Base-by-base conservation (phyloP, 2,797 vertebrate genomes). In the Furcifer pardalis region DNA sequence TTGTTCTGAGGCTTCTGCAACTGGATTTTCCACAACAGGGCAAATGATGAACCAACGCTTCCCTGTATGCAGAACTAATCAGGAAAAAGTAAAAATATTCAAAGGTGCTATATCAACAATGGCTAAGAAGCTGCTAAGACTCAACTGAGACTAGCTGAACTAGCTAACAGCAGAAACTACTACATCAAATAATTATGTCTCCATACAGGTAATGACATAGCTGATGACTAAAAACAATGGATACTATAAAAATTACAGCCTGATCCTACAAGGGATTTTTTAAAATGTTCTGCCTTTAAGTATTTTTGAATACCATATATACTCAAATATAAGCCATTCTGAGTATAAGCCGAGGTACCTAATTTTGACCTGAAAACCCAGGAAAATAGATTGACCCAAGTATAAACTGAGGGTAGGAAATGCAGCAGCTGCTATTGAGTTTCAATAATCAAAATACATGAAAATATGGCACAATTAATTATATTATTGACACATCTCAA, bases 21-120 rank as follows among this genome's bases (percentile, higher is more conserved):
- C 82, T 4, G 97, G 93, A 10, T 97, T 98, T 94, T 99, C 99
- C 86, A 98, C 97, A 88, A 99, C 99, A 0, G 99, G 99, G 89
- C 98, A 99, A 92, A 99, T 98, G 91, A 99, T 99, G 92, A 99
- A 99, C 98, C 99, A 99, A 71, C 99, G 96, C 94, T 98, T 99
- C 27, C 99, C 99, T 23, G 98, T 99, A 89, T 99, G 98, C 84
- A 99, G 96, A 92, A 99, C 98, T 99, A 88, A 79, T 78, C 25
- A 40, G 2, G 46, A 79, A 86, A 46, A 46, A 25, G 83, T 69
- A 10, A 69, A 49, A 32, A 79, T 56, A 1, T 25, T 2, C 35
- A 82, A 65, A 49, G 23, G 25, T 86, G 49, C n/a, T 65, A 32
- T 44, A 44, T n/a, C 37, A 73, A 56, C 2, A 44, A 60, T 15